Base-by-base conservation (phyloP, 1,140 invertebrate genomes). In the Acarapis woodi region DNA sequence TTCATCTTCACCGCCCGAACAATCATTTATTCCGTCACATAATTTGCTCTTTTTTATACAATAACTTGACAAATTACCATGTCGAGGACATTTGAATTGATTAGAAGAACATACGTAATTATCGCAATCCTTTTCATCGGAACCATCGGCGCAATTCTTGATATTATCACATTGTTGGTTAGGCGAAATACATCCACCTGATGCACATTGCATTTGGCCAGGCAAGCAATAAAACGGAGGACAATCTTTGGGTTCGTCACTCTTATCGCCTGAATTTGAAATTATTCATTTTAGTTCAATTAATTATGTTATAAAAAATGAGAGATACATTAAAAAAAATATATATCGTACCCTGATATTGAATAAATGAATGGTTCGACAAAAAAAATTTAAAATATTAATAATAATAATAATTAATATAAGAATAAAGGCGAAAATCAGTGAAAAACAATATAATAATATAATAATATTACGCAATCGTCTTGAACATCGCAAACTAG, bases 251-350 rank as follows among this genome's bases (percentile, higher is more conserved):
- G 24, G 24, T 24, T 42, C 36, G 35, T 38, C 40, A 29, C 16
- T 26, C 50, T 71, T 75, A 53, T 88, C 80, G 0, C 76, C 77
- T 50, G 82, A 85, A 51, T 85, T 85, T 53, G 83, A 79, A 0
- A 71, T 68, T 24, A 24, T n/a, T 8, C 8, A 29, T 29, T 22
- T 36, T 16, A 14, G 6, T 8, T 6, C 14, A 33, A 16, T 8
- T 8, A 8, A 36, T 29, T 12, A 8, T 9, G n/a, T 36, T 36
- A 29, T 8, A 36, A 29, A 28, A 12, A 36, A 12, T 8, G n/a
- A n/a, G n/a, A n/a, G n/a, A n/a, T n/a, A n/a, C n/a, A n/a, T n/a
- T n/a, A n/a, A n/a, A n/a, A n/a, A n/a, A n/a, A n/a, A n/a, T n/a
- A n/a, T n/a, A n/a, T n/a, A n/a, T n/a, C n/a, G n/a, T n/a, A n/a